phyloP scores from a whole-genome alignment of 2,113 vertebrate genomes.

The Ancistrus triradiatus region DNA sequence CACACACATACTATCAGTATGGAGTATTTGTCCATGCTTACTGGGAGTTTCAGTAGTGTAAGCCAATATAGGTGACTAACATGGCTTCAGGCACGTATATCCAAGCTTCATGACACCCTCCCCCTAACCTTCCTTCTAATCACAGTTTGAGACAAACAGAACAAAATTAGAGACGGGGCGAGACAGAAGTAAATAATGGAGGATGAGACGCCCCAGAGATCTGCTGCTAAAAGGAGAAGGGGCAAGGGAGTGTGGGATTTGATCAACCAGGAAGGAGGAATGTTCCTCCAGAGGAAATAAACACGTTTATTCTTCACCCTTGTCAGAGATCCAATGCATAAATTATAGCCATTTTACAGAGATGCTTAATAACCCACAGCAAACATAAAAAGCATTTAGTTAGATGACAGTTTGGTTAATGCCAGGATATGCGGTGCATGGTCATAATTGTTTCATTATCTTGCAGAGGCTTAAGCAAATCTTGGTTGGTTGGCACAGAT shows the following conservation, averaged over 20 bases:
- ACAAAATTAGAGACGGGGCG: slow-evolving; percentile 23
- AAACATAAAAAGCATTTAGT: slow-evolving; percentile 53
- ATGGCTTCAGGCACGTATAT: not conserved
- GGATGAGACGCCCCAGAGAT: slow-evolving; percentile 36
- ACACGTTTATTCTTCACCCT: slow-evolving; percentile 49
- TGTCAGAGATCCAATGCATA: slow-evolving; percentile 55
- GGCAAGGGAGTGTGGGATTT: slow-evolving; percentile 31
- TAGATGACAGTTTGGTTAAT: slow-evolving; percentile 52
- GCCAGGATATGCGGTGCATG: slow-evolving; percentile 31
- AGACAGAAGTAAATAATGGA: slow-evolving; percentile 37
- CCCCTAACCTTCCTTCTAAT: slow-evolving; percentile 14
- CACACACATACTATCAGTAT: no score
- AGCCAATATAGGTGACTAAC: slow-evolving; percentile 1
- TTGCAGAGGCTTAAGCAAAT: slow-evolving; percentile 14
- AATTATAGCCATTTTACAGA: slow-evolving; percentile 46
- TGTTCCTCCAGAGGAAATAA: slow-evolving; percentile 38
- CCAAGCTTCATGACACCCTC: slow-evolving; percentile 2
- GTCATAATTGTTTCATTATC: slow-evolving; percentile 50
- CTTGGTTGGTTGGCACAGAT: slow-evolving; percentile 28
- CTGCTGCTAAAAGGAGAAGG: slow-evolving; percentile 22
- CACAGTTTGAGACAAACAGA: slow-evolving; percentile 27
- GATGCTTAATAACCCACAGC: slow-evolving; percentile 46
- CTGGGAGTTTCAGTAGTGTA: no score
- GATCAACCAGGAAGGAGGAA: slow-evolving; percentile 30
- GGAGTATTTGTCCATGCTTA: no score